A percentile compares a stretch with the other conserved stretches of the same genome.
These are phyloP conservation scores for Prolemur simus DNA, from an alignment of 2,113 vertebrate species.

Conservation along the genomic window DNA sequence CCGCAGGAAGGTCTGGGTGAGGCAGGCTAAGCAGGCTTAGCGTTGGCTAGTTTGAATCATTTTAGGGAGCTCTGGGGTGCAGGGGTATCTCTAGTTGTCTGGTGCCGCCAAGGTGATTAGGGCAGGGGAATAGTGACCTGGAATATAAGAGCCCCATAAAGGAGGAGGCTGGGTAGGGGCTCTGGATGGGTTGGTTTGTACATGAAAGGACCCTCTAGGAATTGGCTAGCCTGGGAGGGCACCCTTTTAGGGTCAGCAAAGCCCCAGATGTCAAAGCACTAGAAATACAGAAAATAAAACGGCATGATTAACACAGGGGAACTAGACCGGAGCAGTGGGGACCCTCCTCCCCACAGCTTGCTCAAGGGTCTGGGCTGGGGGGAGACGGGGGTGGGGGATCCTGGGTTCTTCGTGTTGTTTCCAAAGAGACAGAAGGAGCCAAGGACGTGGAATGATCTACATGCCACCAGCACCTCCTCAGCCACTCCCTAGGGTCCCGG, in stretches of 20 bases:
- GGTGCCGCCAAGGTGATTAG: not conserved
- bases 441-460: rapidly evolving
- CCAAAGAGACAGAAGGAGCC: not conserved
- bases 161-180: not conserved
- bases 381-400: not conserved
- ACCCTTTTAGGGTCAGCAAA: not conserved
- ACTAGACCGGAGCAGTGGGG: not conserved
- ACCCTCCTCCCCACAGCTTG: too few relatives aligned
- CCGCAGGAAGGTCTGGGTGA: not conserved
- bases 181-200: not conserved
- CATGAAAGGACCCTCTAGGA: not conserved
- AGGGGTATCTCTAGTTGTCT: not conserved
- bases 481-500: not conserved
- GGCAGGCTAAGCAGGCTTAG: not conserved
- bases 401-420: not conserved
- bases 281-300: not conserved
- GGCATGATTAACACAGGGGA: not conserved
- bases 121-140: not conserved
- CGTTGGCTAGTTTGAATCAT: not conserved
- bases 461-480: not conserved
- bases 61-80: not conserved
- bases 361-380: too few relatives aligned
- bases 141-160: not conserved
- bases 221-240: not conserved
- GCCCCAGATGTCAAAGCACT: too few relatives aligned